A percentile compares a stretch with the other conserved stretches of the same genome.
These are phyloP conservation scores for Caenorhabditis sp. DNA, from an alignment of 2,888 invertebrate genomes.

Conservation along the genomic window DNA sequence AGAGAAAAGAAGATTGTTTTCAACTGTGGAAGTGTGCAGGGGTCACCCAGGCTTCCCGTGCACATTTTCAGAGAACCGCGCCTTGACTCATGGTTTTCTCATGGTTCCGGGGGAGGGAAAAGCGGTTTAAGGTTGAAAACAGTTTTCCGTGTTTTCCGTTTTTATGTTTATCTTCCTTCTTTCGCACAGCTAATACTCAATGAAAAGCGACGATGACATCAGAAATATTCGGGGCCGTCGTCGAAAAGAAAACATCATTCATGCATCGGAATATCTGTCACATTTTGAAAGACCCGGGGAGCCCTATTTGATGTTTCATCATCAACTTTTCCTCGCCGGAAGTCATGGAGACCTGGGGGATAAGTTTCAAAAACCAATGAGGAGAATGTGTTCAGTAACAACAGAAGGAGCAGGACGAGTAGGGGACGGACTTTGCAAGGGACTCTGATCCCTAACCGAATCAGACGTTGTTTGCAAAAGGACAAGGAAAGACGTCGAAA, in stretches of 20 bases:
- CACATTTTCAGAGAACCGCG: background rate
- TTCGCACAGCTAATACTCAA: background rate
- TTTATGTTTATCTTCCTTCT: too few species aligned
- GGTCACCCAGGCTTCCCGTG: background rate
- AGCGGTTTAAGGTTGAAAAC: background rate
- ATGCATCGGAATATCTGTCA: background rate
- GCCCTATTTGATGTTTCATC: slow-evolving; percentile 33
- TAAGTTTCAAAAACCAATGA: slow-evolving; percentile 38
- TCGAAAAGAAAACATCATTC: background rate
- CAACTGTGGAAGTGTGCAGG: background rate
- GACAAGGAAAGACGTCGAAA: background rate
- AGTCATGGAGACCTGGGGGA: slow-evolving; percentile 33
- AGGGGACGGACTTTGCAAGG: slow-evolving; percentile 1
- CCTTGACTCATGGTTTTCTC: background rate
- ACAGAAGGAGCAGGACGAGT: too few species aligned
- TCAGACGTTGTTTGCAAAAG: slow-evolving; percentile 40
- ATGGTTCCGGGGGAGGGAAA: background rate
- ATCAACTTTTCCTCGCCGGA: slow-evolving; percentile 11
- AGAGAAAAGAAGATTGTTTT: slow-evolving; percentile 1
- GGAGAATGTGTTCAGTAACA: slow-evolving; percentile 10
- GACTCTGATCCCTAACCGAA: slow-evolving; percentile 7
- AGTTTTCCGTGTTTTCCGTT: background rate
- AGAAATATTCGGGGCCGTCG: background rate
- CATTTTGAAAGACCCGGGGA: slow-evolving; percentile 4
- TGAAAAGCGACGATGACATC: slow-evolving; percentile 1